Evolutionary conservation across 2,888 invertebrate genomes (phyloP), one percentile per base, ranked within the genome.

Genomic region (Ophraella communa): DNA sequence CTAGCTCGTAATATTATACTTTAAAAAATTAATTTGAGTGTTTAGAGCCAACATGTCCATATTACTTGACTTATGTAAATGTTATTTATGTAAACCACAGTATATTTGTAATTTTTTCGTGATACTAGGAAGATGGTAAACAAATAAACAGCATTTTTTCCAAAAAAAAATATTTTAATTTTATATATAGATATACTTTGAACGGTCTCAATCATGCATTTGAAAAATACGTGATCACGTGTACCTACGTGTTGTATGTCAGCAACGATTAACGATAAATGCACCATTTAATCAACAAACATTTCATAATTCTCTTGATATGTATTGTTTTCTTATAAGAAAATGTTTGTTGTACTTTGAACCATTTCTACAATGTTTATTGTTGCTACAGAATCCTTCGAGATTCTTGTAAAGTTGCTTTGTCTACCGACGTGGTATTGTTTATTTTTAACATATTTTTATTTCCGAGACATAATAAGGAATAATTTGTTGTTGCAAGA

Each of bases 281-380:
- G n/a, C n/a, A 17, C 33, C 24, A 11, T 59, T 49, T 24, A 56
- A 56, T 51, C 49, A 17, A 14, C n/a, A 30, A 51, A 58, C 17
- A 51, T 59, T 59, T 59, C 64, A 60, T 61, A 64, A 60, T 51
- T 44, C 21, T 52, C 14, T 62, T 30, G 42, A 39, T 18, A 35
- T 54, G 20, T 23, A 33, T 64, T 60, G 44, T 60, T 64, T 64
- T 56, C 56, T 61, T 60, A 35, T 44, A 27, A 59, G 39, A 51
- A n/a, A 64, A 55, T 64, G 56, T 64, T 61, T 56, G 17, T 52
- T 61, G 64, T 56, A 64, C 64, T 64, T 64, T 64, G 64, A 64
- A 64, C 64, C 44, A 56, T 44, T 35, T 62, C 51, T 58, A 53
- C 42, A 52, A 53, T 53, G 30, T 39, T 24, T 54, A 23, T 33